Base-by-base conservation (phyloP, 2,113 vertebrate genomes). In the Chamaetylas fuelleborni region DNA sequence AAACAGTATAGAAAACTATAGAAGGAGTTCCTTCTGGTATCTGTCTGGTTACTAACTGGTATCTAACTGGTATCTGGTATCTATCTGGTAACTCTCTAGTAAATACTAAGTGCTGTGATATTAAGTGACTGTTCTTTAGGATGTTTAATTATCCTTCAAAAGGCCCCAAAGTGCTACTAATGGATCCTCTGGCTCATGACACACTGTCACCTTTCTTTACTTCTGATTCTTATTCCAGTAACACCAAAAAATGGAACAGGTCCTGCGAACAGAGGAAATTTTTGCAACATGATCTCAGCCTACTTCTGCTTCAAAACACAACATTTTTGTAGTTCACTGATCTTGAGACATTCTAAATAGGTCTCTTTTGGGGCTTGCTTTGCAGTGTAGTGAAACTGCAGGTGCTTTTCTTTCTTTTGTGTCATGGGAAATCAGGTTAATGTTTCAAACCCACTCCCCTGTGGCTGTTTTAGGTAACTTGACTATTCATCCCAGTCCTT, bases 141-240 rank as follows among this genome's bases (percentile, higher is more conserved):
- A 87, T 83, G 56, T 72, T 93, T 92, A 86, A 95, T 97, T 91
- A 93, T 79, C 48, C 57, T 84, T 36, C 9, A 1, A 87, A 94
- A 96, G 88, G 31, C 77, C 78, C 77, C 64, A 56, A 80, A 96
- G 81, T 82, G 77, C 92, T 95, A 17, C 88, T 95, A 95, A 90
- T 93, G 78, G 74, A 92, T 86, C 62, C 36, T 96, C 83, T 95
- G 97, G 83, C 79, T 94, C 40, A 65, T 4, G 26, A 40, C 42
- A 76, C 33, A 70, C 48, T 90, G 15, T 89, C 78, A 90, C 45
- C 29, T 58, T 82, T 31, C 31, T 87, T 91, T 82, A 25, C 58
- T 78, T 83, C 81, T 96, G 77, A 33, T 77, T 82, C 60, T 78
- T 53, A 58, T 74, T 95, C 77, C 86, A 92, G 81, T 78, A 92